phyloP scores from a whole-genome alignment of 2,797 vertebrate species.

The Parauchenoglanis ngamensis region DNA sequence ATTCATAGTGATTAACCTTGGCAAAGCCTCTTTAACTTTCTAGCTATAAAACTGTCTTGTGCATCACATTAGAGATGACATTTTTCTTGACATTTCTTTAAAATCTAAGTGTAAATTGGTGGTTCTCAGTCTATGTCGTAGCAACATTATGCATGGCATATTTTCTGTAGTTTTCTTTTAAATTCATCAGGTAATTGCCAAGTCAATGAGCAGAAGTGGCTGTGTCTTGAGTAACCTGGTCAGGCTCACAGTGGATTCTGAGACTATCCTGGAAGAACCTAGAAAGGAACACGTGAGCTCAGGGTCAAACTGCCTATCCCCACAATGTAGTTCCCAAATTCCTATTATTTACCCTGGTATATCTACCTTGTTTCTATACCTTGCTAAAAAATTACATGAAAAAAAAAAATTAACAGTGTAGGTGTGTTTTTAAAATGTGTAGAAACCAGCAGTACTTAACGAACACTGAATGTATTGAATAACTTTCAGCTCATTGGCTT shows the following conservation, averaged over 20 bases:
- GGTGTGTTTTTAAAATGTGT: not conserved
- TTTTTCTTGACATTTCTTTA: not conserved
- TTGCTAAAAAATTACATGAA: not conserved
- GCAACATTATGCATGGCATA: not conserved
- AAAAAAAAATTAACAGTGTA: not conserved
- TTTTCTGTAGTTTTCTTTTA: not conserved
- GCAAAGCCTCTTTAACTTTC: slow-evolving; percentile 11
- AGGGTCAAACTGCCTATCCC: not conserved
- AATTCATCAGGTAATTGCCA: not conserved
- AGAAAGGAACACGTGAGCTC: not conserved
- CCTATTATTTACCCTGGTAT: not conserved
- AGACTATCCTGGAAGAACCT: not conserved
- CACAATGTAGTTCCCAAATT: not conserved
- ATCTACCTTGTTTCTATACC: not conserved
- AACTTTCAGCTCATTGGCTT: not conserved
- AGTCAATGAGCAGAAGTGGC: not conserved
- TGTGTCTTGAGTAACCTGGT: not conserved
- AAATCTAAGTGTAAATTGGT: not conserved
- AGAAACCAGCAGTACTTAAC: not conserved
- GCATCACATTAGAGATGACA: not conserved
- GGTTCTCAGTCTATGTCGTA: not conserved
- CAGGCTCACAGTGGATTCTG: not conserved
- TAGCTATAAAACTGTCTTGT: not conserved
- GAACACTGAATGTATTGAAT: not conserved
- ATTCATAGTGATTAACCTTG: slow-evolving; percentile 38